phyloP scores from a whole-genome alignment of 2,888 invertebrate genomes.

The Lasioglossum calceatum region DNA sequence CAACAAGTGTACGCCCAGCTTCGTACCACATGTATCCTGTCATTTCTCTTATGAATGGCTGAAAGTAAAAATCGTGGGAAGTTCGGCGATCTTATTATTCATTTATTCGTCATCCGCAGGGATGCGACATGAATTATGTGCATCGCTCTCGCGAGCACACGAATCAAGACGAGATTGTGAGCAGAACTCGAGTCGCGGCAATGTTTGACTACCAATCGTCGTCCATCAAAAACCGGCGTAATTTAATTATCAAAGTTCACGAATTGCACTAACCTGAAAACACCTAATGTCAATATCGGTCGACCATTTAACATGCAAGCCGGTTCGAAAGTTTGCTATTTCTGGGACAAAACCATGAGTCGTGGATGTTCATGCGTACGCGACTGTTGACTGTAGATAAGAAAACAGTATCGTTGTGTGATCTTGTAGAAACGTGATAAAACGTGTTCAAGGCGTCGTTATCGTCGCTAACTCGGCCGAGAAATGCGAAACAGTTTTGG shows the following conservation, averaged over 20 bases:
- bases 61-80: conserved; percentile 61
- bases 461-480: background rate
- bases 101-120: background rate
- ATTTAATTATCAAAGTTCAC: conserved; percentile 41
- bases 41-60: conserved; percentile 46
- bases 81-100: conserved; percentile 23
- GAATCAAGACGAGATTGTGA: background rate
- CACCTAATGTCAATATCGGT: conserved; percentile 22
- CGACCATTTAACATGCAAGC: conserved; percentile 20
- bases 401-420: background rate
- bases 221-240: background rate
- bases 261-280: conserved; percentile 16
- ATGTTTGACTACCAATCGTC: conserved; percentile 20
- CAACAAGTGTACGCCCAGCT: conserved; percentile 33
- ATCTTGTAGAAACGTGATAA: conserved; percentile 15
- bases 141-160: background rate
- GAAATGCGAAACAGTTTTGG: background rate
- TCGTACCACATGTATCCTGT: conserved; percentile 47
- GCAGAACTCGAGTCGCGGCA: background rate
- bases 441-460: background rate
- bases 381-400: conserved; percentile 38
- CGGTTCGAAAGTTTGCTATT: conserved; percentile 21
- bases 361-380: conserved; percentile 20
- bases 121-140: conserved; percentile 4
- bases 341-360: background rate